Percentiles rank a stretch among this genome's conserved stretches.
Evolutionary conservation across 35 echinoderm and acorn worm species (phyloP).

Genomic region (Heliocidaris tuberculata): DNA sequence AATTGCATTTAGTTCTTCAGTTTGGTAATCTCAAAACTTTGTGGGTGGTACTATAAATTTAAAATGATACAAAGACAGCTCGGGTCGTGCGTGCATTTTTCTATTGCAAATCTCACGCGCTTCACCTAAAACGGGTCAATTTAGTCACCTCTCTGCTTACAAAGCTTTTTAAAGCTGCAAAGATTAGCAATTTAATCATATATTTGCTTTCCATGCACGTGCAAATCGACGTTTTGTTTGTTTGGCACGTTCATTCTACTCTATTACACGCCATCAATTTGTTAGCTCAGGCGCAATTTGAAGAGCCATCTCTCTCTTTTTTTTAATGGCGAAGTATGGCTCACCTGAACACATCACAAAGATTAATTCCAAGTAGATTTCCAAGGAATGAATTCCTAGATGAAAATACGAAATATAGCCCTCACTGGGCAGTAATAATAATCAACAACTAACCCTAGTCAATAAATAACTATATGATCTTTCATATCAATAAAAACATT

Average conservation of each 20-base stretch:
- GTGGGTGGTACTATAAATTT: not conserved
- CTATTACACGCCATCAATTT: not conserved
- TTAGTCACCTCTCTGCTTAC: not conserved
- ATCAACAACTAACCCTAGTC: too few relatives aligned
- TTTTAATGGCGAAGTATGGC: too few relatives aligned
- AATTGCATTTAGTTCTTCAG: not conserved
- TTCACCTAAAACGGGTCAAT: slow-evolving; percentile 10
- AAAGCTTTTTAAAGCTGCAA: not conserved
- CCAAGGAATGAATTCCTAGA: too few relatives aligned
- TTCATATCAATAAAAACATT: too few relatives aligned
- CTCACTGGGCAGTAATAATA: too few relatives aligned
- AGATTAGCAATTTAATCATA: not conserved
- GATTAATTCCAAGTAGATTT: too few relatives aligned
- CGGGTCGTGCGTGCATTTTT: not conserved
- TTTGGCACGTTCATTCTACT: not conserved
- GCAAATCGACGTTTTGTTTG: not conserved
- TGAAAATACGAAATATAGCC: too few relatives aligned
- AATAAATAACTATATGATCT: too few relatives aligned
- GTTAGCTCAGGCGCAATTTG: not conserved
- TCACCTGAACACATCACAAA: too few relatives aligned
- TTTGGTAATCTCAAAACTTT: not conserved
- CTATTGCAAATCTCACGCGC: not conserved
- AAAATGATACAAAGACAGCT: too few relatives aligned
- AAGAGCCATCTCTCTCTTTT: not conserved
- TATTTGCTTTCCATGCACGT: not conserved